These are phyloP conservation scores for Melinaea marsaeus DNA, from an alignment of 2,888 invertebrate genomes.

Conservation along the genomic window DNA sequence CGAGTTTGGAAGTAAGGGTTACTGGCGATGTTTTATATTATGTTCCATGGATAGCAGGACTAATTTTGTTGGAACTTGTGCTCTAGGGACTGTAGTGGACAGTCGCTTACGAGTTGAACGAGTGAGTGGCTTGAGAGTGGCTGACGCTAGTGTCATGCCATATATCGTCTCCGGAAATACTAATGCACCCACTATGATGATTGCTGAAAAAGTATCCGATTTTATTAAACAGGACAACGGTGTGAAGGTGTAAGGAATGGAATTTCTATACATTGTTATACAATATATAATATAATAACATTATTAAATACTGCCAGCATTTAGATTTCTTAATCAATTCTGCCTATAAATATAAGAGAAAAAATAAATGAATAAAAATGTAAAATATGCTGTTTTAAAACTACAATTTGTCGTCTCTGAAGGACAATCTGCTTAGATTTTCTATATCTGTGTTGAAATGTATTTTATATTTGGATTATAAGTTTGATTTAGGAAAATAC, in stretches of 20 bases:
- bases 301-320: no score
- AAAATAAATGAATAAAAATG: no score
- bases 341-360: no score
- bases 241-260: not conserved
- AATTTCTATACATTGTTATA: no score
- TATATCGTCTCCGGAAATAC: conserved; percentile 79
- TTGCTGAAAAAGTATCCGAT: conserved; percentile 30
- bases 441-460: no score
- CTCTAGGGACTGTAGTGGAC: not conserved
- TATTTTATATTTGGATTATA: no score
- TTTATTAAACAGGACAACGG: conserved; percentile 23
- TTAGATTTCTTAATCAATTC: no score
- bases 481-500: no score
- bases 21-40: not conserved
- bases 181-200: conserved; percentile 68
- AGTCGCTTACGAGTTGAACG: conserved; percentile 2
- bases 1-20: not conserved
- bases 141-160: conserved; percentile 84
- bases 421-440: no score
- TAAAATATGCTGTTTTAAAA: no score
- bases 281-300: no score
- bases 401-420: no score
- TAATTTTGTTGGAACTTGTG: not conserved
- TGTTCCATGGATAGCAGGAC: not conserved
- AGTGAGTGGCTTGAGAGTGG: conserved; percentile 74